Conservation (phyloP, 2,113 vertebrate species). For the Cryptomyrus ogoouensis region DNA sequence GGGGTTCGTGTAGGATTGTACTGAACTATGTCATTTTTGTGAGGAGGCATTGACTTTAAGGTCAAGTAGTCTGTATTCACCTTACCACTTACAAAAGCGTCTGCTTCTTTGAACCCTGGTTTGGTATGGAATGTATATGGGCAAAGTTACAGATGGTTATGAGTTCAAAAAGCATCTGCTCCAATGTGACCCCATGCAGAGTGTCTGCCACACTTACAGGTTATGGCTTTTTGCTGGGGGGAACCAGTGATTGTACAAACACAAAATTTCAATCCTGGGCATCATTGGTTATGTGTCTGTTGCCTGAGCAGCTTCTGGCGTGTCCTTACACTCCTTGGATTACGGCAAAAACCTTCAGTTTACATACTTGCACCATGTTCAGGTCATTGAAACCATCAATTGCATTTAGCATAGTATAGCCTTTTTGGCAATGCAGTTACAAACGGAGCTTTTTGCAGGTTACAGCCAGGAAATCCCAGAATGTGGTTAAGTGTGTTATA, state of each 20-base stretch:
- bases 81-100: not conserved
- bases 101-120: not conserved
- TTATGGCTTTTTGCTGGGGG: not conserved
- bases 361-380: not conserved
- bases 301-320: not conserved
- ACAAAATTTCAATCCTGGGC: not conserved
- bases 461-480: slow-evolving; percentile 8
- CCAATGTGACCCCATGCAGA: not conserved
- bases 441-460: not conserved
- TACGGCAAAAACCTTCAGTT: not conserved
- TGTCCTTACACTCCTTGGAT: not conserved
- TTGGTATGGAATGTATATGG: not conserved
- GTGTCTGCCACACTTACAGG: not conserved
- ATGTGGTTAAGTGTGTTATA: not conserved
- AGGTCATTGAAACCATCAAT: not conserved
- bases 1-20: not conserved
- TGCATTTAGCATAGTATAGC: not conserved
- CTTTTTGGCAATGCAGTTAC: not conserved
- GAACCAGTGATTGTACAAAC: not conserved
- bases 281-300: not conserved
- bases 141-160: not conserved
- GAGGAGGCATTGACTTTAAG: not conserved
- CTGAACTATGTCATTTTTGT: not conserved
- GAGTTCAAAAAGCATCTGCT: not conserved
- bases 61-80: not conserved